A percentile compares a stretch with the other conserved stretches of the same genome.
Evolutionary conservation across 1,140 invertebrate genomes (phyloP).

Genomic region (Artemia franciscana): DNA sequence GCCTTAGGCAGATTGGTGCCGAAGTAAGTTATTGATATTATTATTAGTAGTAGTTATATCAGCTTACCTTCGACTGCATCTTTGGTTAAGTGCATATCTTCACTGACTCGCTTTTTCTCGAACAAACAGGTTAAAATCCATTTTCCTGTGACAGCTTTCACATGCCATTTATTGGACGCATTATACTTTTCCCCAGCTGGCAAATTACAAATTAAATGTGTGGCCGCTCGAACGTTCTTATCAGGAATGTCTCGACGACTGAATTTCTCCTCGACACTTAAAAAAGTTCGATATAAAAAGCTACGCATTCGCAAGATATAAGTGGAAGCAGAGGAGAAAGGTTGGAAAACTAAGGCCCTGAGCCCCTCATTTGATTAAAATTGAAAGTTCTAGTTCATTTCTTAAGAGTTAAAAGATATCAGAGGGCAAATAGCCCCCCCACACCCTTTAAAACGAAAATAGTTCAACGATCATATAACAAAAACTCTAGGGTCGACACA

Average conservation of each 20-base stretch:
- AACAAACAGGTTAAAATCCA: slow-evolving; percentile 50
- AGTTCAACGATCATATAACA: too few species aligned
- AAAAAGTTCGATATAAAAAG: background rate
- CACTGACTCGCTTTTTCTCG: slow-evolving; percentile 19
- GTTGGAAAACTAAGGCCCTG: too few species aligned
- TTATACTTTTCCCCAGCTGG: slow-evolving; percentile 52
- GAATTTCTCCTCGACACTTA: slow-evolving; percentile 28
- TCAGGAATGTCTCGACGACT: slow-evolving; percentile 24
- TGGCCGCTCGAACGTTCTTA: slow-evolving; percentile 28
- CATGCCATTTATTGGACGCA: slow-evolving; percentile 56
- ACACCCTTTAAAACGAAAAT: too few species aligned
- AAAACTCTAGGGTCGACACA: too few species aligned
- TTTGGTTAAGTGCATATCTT: background rate
- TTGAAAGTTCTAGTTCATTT: too few species aligned
- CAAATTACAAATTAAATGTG: slow-evolving; percentile 48
- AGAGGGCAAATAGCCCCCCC: too few species aligned
- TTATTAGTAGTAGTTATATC: too few species aligned
- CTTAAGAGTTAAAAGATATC: too few species aligned
- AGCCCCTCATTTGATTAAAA: too few species aligned
- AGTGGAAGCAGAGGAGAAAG: too few species aligned
- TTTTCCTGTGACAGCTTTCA: slow-evolving; percentile 42
- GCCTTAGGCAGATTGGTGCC: too few species aligned
- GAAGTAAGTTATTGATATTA: too few species aligned
- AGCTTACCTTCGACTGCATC: background rate
- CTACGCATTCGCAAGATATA: background rate